phyloP scores from a whole-genome alignment of 2,113 vertebrate genomes.

The Pseudopipra pipra region DNA sequence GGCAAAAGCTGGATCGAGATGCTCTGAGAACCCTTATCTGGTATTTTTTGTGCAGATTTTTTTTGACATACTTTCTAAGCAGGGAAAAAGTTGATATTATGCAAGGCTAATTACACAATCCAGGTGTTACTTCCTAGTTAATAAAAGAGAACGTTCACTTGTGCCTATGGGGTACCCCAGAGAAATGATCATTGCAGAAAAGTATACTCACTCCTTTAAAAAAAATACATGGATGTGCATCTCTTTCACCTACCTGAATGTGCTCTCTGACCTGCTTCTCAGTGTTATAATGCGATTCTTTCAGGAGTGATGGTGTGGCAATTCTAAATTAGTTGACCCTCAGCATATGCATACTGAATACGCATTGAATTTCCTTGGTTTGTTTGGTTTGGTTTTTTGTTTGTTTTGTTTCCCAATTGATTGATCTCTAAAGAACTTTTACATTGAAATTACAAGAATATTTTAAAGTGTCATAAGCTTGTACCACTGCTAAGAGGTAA shows the following conservation, averaged over 20 bases:
- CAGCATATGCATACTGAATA: neutral
- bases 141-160: neutral
- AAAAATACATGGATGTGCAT: rapidly evolving
- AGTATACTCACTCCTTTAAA: neutral
- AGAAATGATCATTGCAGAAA: neutral
- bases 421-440: neutral
- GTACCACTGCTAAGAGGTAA: neutral
- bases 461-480: neutral
- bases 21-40: neutral
- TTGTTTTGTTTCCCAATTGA: neutral
- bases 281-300: neutral
- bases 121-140: neutral
- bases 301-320: neutral
- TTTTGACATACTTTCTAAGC: neutral
- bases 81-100: neutral
- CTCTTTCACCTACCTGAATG: neutral
- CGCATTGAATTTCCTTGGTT: neutral
- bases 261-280: neutral
- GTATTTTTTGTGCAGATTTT: neutral
- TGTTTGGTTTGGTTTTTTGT: neutral
- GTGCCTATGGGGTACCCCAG: neutral
- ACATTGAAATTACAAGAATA: neutral
- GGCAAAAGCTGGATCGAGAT: neutral
- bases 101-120: neutral
- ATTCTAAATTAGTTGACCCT: neutral